Evolutionary conservation across 2,113 vertebrate species (phyloP).

Genomic region (Macquaria ambigua): DNA sequence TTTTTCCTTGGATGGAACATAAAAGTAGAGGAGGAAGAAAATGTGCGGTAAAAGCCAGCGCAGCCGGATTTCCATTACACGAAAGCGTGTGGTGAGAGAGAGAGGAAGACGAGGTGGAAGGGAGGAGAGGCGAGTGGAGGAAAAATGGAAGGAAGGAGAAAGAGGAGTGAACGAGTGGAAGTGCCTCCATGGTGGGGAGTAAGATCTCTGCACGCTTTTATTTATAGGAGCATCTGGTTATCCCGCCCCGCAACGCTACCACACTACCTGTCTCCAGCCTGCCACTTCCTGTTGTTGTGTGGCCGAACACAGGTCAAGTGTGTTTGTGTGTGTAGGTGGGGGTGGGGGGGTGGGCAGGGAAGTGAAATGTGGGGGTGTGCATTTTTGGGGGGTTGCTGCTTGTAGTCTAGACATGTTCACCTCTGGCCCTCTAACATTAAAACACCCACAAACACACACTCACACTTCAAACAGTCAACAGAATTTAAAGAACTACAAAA

Average conservation of each 20-base stretch:
- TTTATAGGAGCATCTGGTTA: conserved; percentile 73
- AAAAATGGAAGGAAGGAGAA: conserved; percentile 45
- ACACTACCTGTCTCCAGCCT: conserved; percentile 71
- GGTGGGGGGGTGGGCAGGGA: conserved; percentile 30
- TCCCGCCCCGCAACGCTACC: conserved; percentile 43
- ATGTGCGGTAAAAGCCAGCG: conserved; percentile 15
- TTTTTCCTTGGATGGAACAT: not conserved
- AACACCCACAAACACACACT: conserved; percentile 18
- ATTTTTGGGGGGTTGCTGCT: not conserved
- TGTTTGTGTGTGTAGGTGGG: conserved; percentile 21
- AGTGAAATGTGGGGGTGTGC: conserved; percentile 36
- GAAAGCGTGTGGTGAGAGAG: conserved; percentile 20
- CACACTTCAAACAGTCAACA: not conserved
- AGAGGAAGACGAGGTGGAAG: conserved; percentile 57
- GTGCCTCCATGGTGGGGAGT: conserved; percentile 26
- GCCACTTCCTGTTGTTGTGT: conserved; percentile 78
- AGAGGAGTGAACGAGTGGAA: conserved; percentile 59
- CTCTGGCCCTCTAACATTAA: conserved; percentile 30
- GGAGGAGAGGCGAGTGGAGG: conserved; percentile 31
- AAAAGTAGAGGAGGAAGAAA: conserved; percentile 21
- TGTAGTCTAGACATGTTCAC: conserved; percentile 42
- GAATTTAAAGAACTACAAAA: not conserved
- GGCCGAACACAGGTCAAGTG: conserved; percentile 34
- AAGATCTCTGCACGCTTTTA: conserved; percentile 38
- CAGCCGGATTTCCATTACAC: conserved; percentile 43